Evolutionary conservation across 2,797 vertebrate species (phyloP), one percentile per base, ranked within the genome.

Genomic region (Rallus crepitans): DNA sequence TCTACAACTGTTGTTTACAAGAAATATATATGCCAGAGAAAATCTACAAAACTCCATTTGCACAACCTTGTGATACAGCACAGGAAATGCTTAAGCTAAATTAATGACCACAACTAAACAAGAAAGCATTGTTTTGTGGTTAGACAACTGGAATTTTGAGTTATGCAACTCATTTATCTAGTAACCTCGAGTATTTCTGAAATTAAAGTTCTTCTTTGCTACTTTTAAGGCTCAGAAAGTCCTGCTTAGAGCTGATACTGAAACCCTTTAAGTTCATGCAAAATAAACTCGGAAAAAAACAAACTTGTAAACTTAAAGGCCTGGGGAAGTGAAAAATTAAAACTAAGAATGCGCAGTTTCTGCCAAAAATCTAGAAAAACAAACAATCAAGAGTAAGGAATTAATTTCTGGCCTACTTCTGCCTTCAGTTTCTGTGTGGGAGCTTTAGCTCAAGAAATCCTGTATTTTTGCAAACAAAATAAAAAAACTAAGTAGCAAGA

Each of bases 341-440:
- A 94, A 90, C 69, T 73, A 97, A 89, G 93, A 96, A 96, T 86
- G 73, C 63, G 16, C 18, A 3, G 81, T 79, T 96, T 96, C 88
- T 95, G 95, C 95, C 96, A 95, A 84, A 84, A 87, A 87, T 61
- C 73, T 88, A 52, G 88, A 60, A 94, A 94, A 95, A 93, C 79
- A 96, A 97, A 93, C 37, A 57, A 93, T 79, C 86, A 82, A 91
- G 90, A 94, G 45, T 31, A 77, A 83, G 79, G 50, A 94, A 95
- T 78, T 94, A 93, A n/a, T 76, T 71, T 59, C 68, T 95, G 88
- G 88, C 90, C 56, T 82, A 47, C 16, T 87, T 76, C 81, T 80
- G 30, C 47, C 94, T 94, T 24, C 71, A 87, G 78, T 89, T 92
- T 55, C 83, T 91, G 70, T 2, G 30, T 57, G 59, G 77, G 92